phyloP scores from a whole-genome alignment of 2,797 vertebrate genomes.

The Hylomyscus alleni region DNA sequence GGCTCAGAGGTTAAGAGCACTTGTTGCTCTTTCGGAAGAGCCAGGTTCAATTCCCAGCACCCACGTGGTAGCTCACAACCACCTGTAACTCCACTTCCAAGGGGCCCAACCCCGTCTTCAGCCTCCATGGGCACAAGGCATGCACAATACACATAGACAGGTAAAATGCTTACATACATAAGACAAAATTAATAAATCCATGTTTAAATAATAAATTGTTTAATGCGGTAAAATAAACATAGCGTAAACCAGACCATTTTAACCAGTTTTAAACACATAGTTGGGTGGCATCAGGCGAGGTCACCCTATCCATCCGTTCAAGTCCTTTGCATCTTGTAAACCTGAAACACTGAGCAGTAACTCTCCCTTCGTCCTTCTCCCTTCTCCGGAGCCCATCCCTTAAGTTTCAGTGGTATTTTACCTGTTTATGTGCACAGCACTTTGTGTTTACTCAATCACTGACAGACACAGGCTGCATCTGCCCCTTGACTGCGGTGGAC shows the following conservation, averaged over 20 bases:
- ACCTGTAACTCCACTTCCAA: not conserved
- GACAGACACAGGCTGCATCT: not conserved
- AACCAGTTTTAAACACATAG: not conserved
- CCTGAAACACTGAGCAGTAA: not conserved
- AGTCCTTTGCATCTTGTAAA: not conserved
- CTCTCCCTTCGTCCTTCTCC: not conserved
- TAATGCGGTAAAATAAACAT: not conserved
- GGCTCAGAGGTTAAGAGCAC: not conserved
- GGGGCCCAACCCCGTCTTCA: not conserved
- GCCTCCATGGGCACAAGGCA: not conserved
- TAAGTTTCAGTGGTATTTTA: not conserved
- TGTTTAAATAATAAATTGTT: not conserved
- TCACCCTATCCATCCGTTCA: not conserved
- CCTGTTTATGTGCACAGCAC: fast-evolving
- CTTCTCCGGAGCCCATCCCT: not conserved
- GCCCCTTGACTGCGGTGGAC: not conserved
- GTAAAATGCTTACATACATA: not conserved
- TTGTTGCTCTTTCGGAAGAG: not conserved
- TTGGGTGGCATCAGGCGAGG: not conserved
- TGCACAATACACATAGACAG: not conserved
- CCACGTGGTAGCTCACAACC: not conserved
- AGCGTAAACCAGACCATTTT: not conserved
- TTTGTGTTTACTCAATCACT: not conserved
- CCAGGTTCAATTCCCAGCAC: not conserved
- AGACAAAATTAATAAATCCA: not conserved